phyloP scores from a whole-genome alignment of 2,113 vertebrate species.

The Brachypteracias leptosomus region DNA sequence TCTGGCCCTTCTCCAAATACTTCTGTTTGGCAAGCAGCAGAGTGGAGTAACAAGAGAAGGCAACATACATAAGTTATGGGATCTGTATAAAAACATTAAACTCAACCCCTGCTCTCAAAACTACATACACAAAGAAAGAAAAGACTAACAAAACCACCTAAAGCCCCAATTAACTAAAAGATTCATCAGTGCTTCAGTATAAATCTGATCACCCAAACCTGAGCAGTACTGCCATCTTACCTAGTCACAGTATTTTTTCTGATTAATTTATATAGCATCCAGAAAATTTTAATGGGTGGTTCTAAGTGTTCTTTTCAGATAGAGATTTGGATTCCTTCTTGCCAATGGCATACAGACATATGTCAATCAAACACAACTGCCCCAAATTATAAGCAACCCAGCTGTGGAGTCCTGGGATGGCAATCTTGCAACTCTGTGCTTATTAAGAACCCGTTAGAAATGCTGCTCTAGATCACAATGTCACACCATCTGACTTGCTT shows the following conservation, averaged over 20 bases:
- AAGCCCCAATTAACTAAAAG: background rate
- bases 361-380: background rate
- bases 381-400: background rate
- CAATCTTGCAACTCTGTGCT: background rate
- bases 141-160: background rate
- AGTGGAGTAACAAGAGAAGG: conserved; percentile 58
- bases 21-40: conserved; percentile 44
- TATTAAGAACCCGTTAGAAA: background rate
- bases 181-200: background rate
- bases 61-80: conserved; percentile 46
- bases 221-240: background rate
- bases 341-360: background rate
- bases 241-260: background rate
- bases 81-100: conserved; percentile 49
- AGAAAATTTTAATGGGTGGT: background rate
- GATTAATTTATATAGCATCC: background rate
- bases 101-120: conserved; percentile 17
- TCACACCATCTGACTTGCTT: background rate
- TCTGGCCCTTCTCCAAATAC: conserved; percentile 59
- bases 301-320: background rate
- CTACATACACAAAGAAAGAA: background rate
- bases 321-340: background rate
- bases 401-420: background rate
- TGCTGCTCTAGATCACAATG: background rate
- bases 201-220: background rate